Evolutionary conservation across 2,797 vertebrate genomes (phyloP), one percentile per base, ranked within the genome.

Genomic region (Graptemys geographica): DNA sequence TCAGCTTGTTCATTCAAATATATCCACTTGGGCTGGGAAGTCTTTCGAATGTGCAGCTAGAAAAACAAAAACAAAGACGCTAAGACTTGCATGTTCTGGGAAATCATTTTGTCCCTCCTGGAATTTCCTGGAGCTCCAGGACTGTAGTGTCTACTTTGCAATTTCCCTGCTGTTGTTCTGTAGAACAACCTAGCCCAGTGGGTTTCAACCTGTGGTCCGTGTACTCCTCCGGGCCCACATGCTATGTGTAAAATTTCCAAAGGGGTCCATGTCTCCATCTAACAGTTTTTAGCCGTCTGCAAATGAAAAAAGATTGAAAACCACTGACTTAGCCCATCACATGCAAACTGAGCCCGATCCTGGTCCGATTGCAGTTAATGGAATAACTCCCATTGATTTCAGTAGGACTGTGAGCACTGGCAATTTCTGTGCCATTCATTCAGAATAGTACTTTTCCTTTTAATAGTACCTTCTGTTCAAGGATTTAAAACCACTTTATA

Each of bases 261-360:
- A 59, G 57, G 57, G 57, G 6, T 13, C 57, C 6, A 12, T 11
- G 31, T 59, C 11, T 59, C 28, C 12, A 31, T 59, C 57, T 59
- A 28, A 31, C 12, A 59, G 3, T 31, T 59, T 31, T 59, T 59
- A 31, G 21, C 27, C 11, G 3, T 59, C 57, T 5, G 27, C 57
- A 59, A 59, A 59, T 59, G 56, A 57, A 31, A 59, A 59, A 59
- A 59, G 57, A 59, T 31, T 13, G 57, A 59, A 59, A 59, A 59
- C 57, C 11, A 28, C 11, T 31, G 28, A 53, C 37, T 59, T 62
- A 79, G 1, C 47, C 23, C 25, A 52, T 13, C 90, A 27, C 11
- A 90, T 13, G 10, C 6, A 0, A 47, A 49, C 4, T 47, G 7
- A 0, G 0, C n/a, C 78, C 19, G 25, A 0, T 84, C 79, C 65